phyloP scores from a whole-genome alignment of 1,140 invertebrate species.

The Leptinotarsa defecta region DNA sequence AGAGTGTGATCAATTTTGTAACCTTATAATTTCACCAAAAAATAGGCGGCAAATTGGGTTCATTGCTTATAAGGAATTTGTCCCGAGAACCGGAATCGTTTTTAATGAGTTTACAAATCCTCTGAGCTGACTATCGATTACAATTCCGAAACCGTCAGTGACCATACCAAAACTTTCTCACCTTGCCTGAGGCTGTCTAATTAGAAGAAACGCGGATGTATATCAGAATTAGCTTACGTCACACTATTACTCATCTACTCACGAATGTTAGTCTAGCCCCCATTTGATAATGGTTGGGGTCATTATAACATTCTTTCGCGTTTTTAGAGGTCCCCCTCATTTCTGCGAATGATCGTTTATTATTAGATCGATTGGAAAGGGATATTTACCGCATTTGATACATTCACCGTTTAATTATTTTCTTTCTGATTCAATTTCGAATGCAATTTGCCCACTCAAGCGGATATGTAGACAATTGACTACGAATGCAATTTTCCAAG shows the following conservation, averaged over 20 bases:
- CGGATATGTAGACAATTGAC: too few relatives aligned
- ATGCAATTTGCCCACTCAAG: too few relatives aligned
- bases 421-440: too few relatives aligned
- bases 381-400: not conserved
- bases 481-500: too few relatives aligned
- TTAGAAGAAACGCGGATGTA: constrained; percentile 5
- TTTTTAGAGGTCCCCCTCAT: constrained; percentile 12
- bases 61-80: not conserved
- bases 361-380: constrained; percentile 4
- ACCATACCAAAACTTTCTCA: constrained; percentile 8
- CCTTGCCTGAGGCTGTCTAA: constrained; percentile 6
- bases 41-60: not conserved
- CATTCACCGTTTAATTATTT: not conserved
- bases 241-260: constrained; percentile 13
- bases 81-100: not conserved
- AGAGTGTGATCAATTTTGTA: not conserved
- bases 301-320: constrained; percentile 3
- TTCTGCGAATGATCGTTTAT: constrained; percentile 7
- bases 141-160: not conserved
- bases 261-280: constrained; percentile 16
- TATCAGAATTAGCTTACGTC: constrained; percentile 14
- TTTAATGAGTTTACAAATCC: constrained; percentile 1
- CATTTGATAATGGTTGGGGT: constrained; percentile 13
- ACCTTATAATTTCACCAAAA: constrained; percentile 2
- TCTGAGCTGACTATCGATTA: not conserved